Base-by-base conservation (phyloP, 2,113 vertebrate species). In the Megaptera novaeangliae region DNA sequence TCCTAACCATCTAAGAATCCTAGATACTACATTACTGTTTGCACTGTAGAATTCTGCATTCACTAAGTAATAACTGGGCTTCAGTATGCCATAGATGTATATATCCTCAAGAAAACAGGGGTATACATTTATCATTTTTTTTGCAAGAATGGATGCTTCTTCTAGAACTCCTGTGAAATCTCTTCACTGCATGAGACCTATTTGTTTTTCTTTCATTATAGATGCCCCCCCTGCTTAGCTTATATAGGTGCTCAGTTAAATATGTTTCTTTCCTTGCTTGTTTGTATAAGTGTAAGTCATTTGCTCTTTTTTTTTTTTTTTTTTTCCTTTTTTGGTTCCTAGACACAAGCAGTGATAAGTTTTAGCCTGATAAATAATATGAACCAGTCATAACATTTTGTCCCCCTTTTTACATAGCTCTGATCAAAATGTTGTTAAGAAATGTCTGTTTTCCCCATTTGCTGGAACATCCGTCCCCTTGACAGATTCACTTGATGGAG, bases 311-410 rank as follows among this genome's bases (percentile, higher is more conserved):
- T 52, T 55, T 57, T 39, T 52, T 55, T 57, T 46, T 36, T 64
- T 10, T 78, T 57, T 29, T 49, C 29, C 29, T 71, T 27, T 59
- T 27, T 64, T 36, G 5, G 5, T 52, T 84, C 63, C 31, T 52
- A 77, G 31, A 57, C 23, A 93, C 3, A 5, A 68, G 29, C n/a
- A 59, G 44, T 95, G 13, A 25, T 95, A 25, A 34, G n/a, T 91
- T 85, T 92, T 63, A 95, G 23, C 64, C 52, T 92, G 74, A 80
- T 92, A 94, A 83, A 78, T 96, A 91, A 46, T 63, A 17, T 49
- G 71, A 93, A 66, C 61, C 23, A 31, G 31, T 72, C 17, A 96
- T 85, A 57, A 29, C 17, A 49, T 49, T 69, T 92, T 92, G 41
- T 44, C 23, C 55, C 21, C 66, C 10, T 80, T 52, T 81, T 85